A percentile compares a stretch with the other conserved stretches of the same genome.
Evolutionary conservation across 2,888 invertebrate species (phyloP).

Genomic region (Rhagium mordax): DNA sequence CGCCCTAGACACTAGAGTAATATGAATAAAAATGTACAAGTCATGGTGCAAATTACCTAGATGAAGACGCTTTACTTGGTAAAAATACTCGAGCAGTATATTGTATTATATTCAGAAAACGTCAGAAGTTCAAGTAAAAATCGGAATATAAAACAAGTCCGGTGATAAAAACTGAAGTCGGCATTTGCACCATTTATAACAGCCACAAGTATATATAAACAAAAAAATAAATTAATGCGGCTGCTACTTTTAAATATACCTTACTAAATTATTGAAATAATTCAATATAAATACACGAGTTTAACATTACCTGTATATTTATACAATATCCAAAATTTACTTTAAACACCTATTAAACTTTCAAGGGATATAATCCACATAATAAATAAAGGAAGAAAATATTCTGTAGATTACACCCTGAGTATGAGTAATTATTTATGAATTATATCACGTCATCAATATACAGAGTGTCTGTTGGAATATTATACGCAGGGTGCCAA

Average conservation of each 20-base stretch:
- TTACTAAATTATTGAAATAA: conserved; percentile 14
- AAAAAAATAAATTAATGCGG: conserved; percentile 15
- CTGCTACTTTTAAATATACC: neutral
- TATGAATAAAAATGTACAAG: conserved; percentile 46
- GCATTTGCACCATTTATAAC: conserved; percentile 24
- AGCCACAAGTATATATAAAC: conserved; percentile 23
- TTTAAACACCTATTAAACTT: conserved; percentile 30
- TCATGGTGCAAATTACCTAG: conserved; percentile 22
- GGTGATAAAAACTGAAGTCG: neutral
- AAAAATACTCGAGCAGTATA: no score
- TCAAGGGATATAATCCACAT: neutral
- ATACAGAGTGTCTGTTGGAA: conserved; percentile 14
- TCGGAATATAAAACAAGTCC: no score
- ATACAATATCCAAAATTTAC: conserved; percentile 31
- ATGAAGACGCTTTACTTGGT: neutral
- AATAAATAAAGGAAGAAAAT: neutral
- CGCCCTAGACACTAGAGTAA: no score
- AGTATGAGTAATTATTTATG: conserved; percentile 16
- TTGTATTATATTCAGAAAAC: no score
- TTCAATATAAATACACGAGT: conserved; percentile 17
- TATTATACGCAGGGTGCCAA: neutral
- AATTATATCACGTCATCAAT: conserved; percentile 20
- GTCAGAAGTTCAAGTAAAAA: no score
- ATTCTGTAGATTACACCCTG: conserved; percentile 4
- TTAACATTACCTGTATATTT: conserved; percentile 15